Percentiles rank a stretch among this genome's conserved stretches.
Conservation (phyloP, 2,797 vertebrate species). For the Poliocrania exsul region DNA sequence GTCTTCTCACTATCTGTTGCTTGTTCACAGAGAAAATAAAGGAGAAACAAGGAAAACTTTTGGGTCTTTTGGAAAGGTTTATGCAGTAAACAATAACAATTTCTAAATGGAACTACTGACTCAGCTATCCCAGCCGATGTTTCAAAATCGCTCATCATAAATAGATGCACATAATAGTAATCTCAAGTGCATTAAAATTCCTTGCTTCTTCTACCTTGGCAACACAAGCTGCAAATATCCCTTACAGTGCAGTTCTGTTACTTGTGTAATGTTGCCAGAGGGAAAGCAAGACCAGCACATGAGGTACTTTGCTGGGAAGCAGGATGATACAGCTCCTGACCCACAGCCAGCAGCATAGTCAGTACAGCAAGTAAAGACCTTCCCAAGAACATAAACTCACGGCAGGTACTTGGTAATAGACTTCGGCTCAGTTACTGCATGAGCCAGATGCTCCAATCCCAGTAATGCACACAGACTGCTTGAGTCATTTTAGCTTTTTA, state of each 20-base stretch:
- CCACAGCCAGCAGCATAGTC: neutral
- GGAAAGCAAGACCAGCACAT: neutral
- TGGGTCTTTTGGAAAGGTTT: neutral
- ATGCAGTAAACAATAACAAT: neutral
- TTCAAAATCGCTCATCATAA: neutral
- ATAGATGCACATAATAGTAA: neutral
- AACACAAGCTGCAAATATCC: neutral
- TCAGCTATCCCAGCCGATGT: neutral
- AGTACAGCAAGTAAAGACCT: fast-evolving
- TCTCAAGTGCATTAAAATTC: neutral
- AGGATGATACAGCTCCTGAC: neutral
- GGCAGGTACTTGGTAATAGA: neutral
- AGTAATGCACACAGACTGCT: neutral
- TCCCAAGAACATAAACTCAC: neutral
- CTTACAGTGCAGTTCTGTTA: neutral
- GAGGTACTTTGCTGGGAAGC: neutral
- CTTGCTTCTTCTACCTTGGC: neutral
- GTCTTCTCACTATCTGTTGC: neutral
- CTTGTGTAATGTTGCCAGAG: neutral
- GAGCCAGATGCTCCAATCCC: neutral
- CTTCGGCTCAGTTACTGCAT: neutral
- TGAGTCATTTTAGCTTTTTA: neutral
- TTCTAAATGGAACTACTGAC: neutral
- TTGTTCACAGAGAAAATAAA: neutral
- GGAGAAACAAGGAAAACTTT: neutral